A percentile compares a stretch with the other conserved stretches of the same genome.
Conservation (phyloP, 1,140 invertebrate species). For the Macrocentrus cingulum region DNA sequence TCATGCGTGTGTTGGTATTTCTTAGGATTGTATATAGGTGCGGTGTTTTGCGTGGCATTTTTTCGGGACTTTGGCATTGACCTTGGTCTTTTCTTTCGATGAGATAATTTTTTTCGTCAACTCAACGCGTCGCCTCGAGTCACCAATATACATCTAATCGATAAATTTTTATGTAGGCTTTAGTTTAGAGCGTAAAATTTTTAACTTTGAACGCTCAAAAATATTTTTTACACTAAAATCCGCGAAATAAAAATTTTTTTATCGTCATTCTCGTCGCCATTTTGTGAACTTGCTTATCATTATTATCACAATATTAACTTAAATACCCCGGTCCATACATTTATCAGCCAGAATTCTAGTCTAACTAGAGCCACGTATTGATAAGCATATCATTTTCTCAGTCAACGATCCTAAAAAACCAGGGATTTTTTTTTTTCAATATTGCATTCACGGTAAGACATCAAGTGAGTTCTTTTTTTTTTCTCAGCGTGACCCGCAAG, state of each 20-base stretch:
- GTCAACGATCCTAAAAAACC: no score
- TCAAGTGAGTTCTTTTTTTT: background rate
- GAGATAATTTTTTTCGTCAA: no score
- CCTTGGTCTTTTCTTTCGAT: conserved; percentile 18
- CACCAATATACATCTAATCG: no score
- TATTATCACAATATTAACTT: conserved; percentile 29
- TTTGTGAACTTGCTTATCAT: conserved; percentile 22
- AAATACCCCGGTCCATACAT: conserved; percentile 14
- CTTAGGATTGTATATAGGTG: background rate
- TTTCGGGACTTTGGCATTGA: conserved; percentile 21
- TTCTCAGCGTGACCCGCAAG: conserved; percentile 13
- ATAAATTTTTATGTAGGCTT: no score
- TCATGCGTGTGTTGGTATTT: background rate
- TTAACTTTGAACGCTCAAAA: no score
- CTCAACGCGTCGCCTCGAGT: no score
- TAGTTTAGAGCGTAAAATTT: no score
- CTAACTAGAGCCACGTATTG: no score
- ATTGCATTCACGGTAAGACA: background rate
- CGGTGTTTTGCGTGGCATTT: background rate
- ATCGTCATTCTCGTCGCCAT: conserved; percentile 12
- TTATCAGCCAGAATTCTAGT: conserved; percentile 14
- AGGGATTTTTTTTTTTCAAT: background rate
- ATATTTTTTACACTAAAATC: no score
- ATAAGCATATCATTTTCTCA: no score
- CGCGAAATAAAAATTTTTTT: no score